Conservation (phyloP, 2,113 vertebrate genomes). For the Centropus bengalensis region DNA sequence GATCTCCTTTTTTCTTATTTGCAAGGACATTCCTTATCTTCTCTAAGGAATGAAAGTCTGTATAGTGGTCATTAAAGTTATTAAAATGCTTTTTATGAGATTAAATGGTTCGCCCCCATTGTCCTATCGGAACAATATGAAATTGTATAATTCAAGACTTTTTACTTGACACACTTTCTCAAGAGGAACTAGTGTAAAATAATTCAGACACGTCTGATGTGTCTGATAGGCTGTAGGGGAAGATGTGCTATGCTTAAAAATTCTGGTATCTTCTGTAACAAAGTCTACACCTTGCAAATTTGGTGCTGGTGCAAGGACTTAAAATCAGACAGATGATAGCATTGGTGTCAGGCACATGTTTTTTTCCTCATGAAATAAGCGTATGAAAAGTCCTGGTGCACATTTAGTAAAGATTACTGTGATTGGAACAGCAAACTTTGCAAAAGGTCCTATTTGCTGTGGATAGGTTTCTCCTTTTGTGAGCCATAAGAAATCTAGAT, state of each 20-base stretch:
- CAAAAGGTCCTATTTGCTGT: not conserved
- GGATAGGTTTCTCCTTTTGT: not conserved
- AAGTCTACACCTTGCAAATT: not conserved
- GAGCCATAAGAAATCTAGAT: not conserved
- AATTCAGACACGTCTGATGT: not conserved
- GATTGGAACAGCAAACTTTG: not conserved
- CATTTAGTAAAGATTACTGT: not conserved
- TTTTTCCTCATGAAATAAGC: not conserved
- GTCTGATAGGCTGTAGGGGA: not conserved
- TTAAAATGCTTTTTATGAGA: constrained; percentile 33
- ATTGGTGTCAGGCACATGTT: not conserved
- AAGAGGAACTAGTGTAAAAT: not conserved
- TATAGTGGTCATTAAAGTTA: constrained; percentile 14
- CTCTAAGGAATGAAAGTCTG: not conserved
- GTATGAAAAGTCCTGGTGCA: not conserved
- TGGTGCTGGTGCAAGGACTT: not conserved
- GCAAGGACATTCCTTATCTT: constrained; percentile 49
- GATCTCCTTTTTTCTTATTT: constrained; percentile 50
- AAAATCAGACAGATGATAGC: not conserved
- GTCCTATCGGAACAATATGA: constrained; percentile 10
- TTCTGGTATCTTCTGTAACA: not conserved
- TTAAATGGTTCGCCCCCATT: not conserved
- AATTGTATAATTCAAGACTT: not conserved
- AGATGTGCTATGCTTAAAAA: not conserved
- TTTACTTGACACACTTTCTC: constrained; percentile 32